Conservation (phyloP, 2,113 vertebrate species). For the Centrocercus urophasianus region DNA sequence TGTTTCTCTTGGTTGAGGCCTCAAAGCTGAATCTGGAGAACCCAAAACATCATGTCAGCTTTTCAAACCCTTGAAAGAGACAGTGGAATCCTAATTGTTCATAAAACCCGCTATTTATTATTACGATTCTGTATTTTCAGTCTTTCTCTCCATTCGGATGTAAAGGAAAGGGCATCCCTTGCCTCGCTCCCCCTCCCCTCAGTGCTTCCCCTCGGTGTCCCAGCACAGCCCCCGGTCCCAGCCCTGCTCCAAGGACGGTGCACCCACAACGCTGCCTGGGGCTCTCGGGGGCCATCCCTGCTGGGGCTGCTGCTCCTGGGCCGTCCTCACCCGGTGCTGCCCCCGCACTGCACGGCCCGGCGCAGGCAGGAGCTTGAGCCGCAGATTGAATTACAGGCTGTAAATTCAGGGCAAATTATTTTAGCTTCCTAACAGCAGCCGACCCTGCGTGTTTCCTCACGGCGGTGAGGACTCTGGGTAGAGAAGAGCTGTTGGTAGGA, state of each 20-base stretch:
- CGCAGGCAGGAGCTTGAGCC: slow-evolving; percentile 31
- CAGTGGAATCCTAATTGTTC: slow-evolving; percentile 73
- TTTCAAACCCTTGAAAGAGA: slow-evolving; percentile 74
- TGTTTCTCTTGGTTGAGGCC: slow-evolving; percentile 79
- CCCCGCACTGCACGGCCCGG: background rate
- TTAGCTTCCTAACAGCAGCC: slow-evolving; percentile 51
- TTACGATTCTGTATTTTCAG: slow-evolving; percentile 47
- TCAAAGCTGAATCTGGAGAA: slow-evolving; percentile 77
- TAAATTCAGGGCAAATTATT: slow-evolving; percentile 68
- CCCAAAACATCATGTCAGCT: slow-evolving; percentile 68
- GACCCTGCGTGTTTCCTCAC: background rate
- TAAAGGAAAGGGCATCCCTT: slow-evolving; percentile 49
- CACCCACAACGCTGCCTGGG: background rate
- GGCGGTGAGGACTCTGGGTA: background rate
- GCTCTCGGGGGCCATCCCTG: rapidly evolving
- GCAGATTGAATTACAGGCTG: slow-evolving; percentile 65
- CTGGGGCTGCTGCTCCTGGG: background rate
- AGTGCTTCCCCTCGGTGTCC: background rate
- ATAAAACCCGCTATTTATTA: slow-evolving; percentile 73
- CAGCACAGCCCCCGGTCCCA: background rate
- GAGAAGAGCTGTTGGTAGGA: background rate
- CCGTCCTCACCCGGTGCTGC: background rate
- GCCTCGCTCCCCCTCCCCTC: slow-evolving; percentile 19
- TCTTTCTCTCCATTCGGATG: background rate
- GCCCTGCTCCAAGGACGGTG: background rate